Base-by-base conservation (phyloP, 2,797 vertebrate species). In the Karalla daura region DNA sequence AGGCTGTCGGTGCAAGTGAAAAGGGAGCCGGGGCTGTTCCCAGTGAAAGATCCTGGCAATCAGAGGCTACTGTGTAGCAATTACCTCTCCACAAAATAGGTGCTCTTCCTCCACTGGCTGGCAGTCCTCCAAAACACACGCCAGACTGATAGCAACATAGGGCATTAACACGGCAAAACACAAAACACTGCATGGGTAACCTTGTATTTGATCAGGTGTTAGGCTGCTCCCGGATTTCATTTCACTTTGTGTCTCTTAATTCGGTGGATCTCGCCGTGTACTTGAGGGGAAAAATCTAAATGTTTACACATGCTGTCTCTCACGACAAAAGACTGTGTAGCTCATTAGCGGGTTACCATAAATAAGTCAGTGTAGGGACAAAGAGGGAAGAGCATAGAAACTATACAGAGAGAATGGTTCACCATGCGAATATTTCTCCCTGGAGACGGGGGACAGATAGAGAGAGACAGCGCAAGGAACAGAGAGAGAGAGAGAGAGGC, bases 21-120 rank as follows among this genome's bases (percentile, higher is more conserved):
- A 79, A 84, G 81, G 84, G 83, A 85, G 78, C 75, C 50, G 72
- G 55, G 80, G 80, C 80, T 67, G 75, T 86, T 91, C 86, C 78
- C 86, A 75, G 88, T 90, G 90, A 92, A 91, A 90, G 92, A 92
- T 93, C 87, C 92, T 86, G 89, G 91, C 92, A 93, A 93, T 94
- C 91, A 92, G 88, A 90, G 77, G 89, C 90, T 92, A 89, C 91
- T 87, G 90, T 91, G 89, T 90, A 89, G 90, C 91, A 93, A 94
- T 94, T 93, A 93, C 91, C 91, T 89, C 88, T 85, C 84, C 76
- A 83, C 88, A 88, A 93, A 93, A 93, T 91, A 92, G 89, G 88
- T 91, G 90, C 84, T 90, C 90, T 90, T 92, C 89, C 91, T 90
- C 80, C 64, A 56, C 81, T 65, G 83, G 78, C 87, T 93, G 92